A percentile compares a stretch with the other conserved stretches of the same genome.
Conservation (phyloP, 1,140 invertebrate genomes). For the Agrilus planipennis region DNA sequence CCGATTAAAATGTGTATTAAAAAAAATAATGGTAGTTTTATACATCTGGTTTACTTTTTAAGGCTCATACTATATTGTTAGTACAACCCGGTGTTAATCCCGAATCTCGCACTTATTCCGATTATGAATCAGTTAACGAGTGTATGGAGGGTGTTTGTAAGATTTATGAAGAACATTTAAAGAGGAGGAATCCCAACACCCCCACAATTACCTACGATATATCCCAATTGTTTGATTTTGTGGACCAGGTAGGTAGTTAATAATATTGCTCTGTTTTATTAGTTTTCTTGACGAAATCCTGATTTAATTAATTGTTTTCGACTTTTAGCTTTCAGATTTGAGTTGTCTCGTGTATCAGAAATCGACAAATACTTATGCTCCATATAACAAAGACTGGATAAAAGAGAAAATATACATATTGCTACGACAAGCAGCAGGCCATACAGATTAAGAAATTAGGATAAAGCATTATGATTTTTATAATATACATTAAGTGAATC, state of each 20-base stretch:
- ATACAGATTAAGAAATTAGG: conserved; percentile 30
- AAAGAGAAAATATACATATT: conserved; percentile 98
- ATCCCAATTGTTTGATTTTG: conserved; percentile 93
- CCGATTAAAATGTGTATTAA: no score
- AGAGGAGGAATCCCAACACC: conserved; percentile 84
- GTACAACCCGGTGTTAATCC: conserved; percentile 84
- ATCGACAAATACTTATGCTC: conserved; percentile 91
- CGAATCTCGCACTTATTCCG: conserved; percentile 90
- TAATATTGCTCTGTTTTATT: no score
- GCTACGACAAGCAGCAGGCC: conserved; percentile 76
- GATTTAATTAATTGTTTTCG: no score
- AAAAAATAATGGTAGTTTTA: no score
- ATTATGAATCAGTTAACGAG: conserved; percentile 93
- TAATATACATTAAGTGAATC: no score
- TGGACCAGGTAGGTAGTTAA: conserved; percentile 82
- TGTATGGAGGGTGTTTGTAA: conserved; percentile 94
- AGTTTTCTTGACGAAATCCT: no score
- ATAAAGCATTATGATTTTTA: no score
- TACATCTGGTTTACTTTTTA: no score
- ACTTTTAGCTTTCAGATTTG: conserved; percentile 67
- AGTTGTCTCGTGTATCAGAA: conserved; percentile 94
- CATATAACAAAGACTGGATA: conserved; percentile 98
- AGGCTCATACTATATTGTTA: conserved; percentile 90
- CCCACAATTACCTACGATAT: conserved; percentile 97
- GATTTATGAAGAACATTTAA: conserved; percentile 91